Evolutionary conservation across 2,888 invertebrate species (phyloP), one percentile per base, ranked within the genome.

Genomic region (Altica lythri): DNA sequence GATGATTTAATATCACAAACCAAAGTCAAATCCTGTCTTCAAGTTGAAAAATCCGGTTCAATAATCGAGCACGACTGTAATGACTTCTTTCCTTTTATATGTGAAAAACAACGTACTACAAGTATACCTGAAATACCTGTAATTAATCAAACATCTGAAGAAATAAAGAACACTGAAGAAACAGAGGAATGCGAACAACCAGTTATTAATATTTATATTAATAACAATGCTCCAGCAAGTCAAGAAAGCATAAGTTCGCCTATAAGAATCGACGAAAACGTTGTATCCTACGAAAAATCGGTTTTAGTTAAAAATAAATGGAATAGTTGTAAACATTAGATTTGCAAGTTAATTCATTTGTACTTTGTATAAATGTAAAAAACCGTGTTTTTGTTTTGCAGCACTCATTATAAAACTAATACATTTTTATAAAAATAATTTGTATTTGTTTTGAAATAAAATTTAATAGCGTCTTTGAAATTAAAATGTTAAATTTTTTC

Each of bases 141-240:
- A 17, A 4, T 5, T 22, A 22, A 22, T 22, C 4, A 22, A 22
- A 22, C 4, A 8, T 8, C 22, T 5, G 8, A 8, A 22, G 8
- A 22, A 22, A 5, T 22, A 22, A 22, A 5, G 4, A 13, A 38
- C n/a, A 2, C n/a, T 6, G 9, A 19, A 12, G 4, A 14, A 12
- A 16, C 25, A 9, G 30, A 45, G 1, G 45, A 45, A 3, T 45
- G 45, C 22, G 17, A 32, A 19, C 45, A 45, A 19, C 45, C 45
- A 6, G 45, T 45, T 12, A 45, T 45, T 12, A 45, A 34, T 19
- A 19, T 45, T 16, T 45, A 45, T 16, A 45, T 45, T 8, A 45
- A 45, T 16, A 45, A 45, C 13, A 45, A 45, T 13, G n/a, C 32
- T 8, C 8, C 32, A 2, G 22, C 2, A 2, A 12, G 1, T 1